phyloP scores from a whole-genome alignment of 2,797 vertebrate species.

The Xerus rutilus region DNA sequence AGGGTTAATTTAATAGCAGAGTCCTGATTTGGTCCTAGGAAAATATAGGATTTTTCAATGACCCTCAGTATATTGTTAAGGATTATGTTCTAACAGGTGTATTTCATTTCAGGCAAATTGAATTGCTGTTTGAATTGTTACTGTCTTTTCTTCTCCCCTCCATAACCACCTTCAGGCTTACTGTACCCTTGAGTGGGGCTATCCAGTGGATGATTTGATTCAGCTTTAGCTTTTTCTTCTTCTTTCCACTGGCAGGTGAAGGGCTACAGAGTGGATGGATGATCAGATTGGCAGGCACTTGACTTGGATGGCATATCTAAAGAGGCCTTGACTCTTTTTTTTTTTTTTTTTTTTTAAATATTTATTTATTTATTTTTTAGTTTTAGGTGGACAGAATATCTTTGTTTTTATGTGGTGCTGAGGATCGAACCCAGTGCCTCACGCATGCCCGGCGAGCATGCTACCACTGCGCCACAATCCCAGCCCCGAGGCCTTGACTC shows the following conservation, averaged over 20 bases:
- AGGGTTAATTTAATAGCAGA: constrained; percentile 8
- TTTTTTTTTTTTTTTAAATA: too few relatives aligned
- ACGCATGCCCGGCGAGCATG: too few relatives aligned
- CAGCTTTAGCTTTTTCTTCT: constrained; percentile 13
- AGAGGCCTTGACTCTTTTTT: constrained; percentile 26
- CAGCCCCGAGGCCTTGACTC: constrained; percentile 31
- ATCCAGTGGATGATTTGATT: background rate
- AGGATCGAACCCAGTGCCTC: too few relatives aligned
- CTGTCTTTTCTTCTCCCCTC: background rate
- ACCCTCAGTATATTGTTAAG: constrained; percentile 24
- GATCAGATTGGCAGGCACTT: constrained; percentile 10
- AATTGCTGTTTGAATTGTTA: constrained; percentile 15
- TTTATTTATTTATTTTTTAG: too few relatives aligned
- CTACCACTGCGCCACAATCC: too few relatives aligned
- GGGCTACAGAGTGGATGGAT: background rate
- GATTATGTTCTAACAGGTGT: background rate
- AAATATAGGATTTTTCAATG: constrained; percentile 44
- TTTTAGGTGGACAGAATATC: too few relatives aligned
- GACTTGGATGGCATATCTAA: background rate
- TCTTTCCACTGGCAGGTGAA: constrained; percentile 39
- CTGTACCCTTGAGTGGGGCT: background rate
- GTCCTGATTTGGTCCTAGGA: background rate
- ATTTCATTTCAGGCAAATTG: constrained; percentile 47
- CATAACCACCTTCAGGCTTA: background rate
- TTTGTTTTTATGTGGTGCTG: too few relatives aligned